Conservation (phyloP, 2,113 vertebrate species). For the Antigone vipio region DNA sequence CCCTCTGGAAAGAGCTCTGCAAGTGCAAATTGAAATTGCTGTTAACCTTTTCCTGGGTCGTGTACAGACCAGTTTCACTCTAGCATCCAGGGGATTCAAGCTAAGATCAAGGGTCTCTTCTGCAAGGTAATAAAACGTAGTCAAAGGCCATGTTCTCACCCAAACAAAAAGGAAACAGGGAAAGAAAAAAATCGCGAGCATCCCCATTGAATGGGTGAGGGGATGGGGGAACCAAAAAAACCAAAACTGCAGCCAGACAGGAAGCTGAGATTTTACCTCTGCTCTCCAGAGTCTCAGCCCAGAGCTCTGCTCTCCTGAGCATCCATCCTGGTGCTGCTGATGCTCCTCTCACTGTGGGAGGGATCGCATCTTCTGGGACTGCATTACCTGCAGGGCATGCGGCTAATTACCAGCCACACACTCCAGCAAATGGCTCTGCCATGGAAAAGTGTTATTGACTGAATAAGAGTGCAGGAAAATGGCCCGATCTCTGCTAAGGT, state of each 20-base stretch:
- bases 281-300: neutral
- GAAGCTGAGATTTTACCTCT: neutral
- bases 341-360: neutral
- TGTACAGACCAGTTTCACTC: neutral
- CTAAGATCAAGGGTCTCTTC: neutral
- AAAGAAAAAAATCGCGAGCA: neutral
- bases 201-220: rapidly evolving
- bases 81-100: neutral
- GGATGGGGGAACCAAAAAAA: neutral
- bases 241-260: neutral
- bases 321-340: rapidly evolving
- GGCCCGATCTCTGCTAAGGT: conserved; percentile 19
- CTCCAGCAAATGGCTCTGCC: neutral
- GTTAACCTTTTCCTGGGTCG: neutral
- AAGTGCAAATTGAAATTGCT: neutral
- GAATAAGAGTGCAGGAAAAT: neutral
- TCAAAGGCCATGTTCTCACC: neutral
- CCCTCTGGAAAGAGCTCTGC: neutral
- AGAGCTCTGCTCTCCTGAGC: neutral
- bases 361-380: neutral
- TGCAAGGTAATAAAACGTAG: neutral
- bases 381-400: conserved; percentile 18
- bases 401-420: neutral
- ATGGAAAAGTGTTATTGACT: conserved; percentile 36
- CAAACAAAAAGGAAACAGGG: rapidly evolving